Conservation (phyloP, 1,140 invertebrate genomes). For the Dendroctonus valens region DNA sequence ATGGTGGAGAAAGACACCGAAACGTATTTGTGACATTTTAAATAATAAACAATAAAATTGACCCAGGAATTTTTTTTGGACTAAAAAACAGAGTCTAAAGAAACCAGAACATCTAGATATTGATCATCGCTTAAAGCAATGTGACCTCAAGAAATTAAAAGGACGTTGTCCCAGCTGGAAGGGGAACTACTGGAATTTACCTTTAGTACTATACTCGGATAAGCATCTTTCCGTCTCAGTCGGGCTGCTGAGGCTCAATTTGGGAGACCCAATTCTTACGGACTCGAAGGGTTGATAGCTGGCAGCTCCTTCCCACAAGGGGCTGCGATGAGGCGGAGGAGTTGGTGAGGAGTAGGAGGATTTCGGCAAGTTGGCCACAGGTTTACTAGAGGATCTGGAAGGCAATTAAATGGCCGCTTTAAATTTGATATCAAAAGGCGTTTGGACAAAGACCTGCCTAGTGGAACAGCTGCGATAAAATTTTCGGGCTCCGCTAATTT, state of each 20-base stretch:
- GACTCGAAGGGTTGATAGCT: constrained; percentile 36
- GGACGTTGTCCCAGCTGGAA: too few species aligned
- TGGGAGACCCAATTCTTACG: constrained; percentile 36
- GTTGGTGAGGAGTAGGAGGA: constrained; percentile 42
- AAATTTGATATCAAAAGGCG: not conserved
- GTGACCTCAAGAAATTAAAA: too few species aligned
- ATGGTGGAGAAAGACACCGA: too few species aligned
- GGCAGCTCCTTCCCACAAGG: constrained; percentile 32
- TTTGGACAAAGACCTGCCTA: constrained; percentile 13
- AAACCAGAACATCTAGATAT: too few species aligned
- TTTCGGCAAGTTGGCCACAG: constrained; percentile 38
- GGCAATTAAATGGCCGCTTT: not conserved
- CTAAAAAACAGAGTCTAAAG: too few species aligned
- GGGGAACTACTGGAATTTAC: too few species aligned
- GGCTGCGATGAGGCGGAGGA: constrained; percentile 32
- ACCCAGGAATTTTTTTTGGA: too few species aligned
- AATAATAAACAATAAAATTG: too few species aligned
- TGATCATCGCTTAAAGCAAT: too few species aligned
- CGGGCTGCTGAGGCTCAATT: constrained; percentile 40
- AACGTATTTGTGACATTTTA: too few species aligned
- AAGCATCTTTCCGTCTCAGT: constrained; percentile 36
- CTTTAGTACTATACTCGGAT: constrained; percentile 37
- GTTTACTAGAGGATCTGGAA: constrained; percentile 31
- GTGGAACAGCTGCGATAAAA: constrained; percentile 30
- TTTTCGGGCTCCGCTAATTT: constrained; percentile 24